Base-by-base conservation (phyloP, 1,140 invertebrate species). In the Trachymyrmex cornetzi region DNA sequence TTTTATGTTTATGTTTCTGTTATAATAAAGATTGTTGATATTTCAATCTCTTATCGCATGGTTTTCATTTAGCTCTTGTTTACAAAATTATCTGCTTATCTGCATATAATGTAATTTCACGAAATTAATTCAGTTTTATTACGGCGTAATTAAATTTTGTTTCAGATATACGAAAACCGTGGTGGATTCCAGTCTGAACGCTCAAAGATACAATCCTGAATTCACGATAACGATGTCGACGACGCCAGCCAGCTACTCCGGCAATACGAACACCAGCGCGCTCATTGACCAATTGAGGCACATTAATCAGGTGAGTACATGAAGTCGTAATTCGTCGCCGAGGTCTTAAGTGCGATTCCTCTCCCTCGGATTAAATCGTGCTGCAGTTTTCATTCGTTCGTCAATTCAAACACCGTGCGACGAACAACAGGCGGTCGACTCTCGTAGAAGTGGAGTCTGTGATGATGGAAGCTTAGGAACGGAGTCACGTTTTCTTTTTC, bases 161-260 rank as follows among this genome's bases (percentile, higher is more conserved):
- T 94, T 7, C 93, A 97, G 97, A 90, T 97, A 97, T 89, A 96
- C 95, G 11, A 97, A 97, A 93, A 96, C 96, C 2, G 95, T 97
- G 3, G 96, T 96, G 4, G 96, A 96, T 75, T 95, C 96, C 38
- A 96, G 96, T 72, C 89, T 96, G 50, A 95, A 94, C 61, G 96
- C 96, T 19, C 97, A 97, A 88, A 96, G 96, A 92, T 97, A 97
- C 94, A 97, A 97, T 93, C 97, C 97, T 3, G 97, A 97, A 94
- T 95, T 97, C 88, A 95, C 96, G 81, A 93, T 96, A 74, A 94
- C 93, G 59, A 92, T 88, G 81, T 85, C 88, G 64, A 69, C 77
- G 67, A 85, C 86, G 85, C 91, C 93, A 85, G 88, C 94, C 77
- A 94, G 95, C 85, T 95, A 96, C 87, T 12, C 64, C 64, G 92